phyloP scores from a whole-genome alignment of 2,113 vertebrate species.

The Prolemur simus region DNA sequence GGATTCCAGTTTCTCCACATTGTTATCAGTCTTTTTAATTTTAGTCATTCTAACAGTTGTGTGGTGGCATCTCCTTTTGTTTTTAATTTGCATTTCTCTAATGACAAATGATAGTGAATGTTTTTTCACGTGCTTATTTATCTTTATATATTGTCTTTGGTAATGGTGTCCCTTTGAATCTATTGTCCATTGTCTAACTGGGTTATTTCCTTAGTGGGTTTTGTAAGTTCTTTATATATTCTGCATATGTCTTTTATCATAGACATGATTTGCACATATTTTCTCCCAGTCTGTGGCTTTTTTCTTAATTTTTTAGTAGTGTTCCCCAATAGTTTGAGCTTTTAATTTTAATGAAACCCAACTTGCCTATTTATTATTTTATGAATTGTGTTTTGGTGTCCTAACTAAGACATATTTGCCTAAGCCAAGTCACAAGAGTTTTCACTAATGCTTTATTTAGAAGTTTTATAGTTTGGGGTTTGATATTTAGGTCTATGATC shows the following conservation, averaged over 20 bases:
- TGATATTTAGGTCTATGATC: neutral
- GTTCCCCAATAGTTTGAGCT: neutral
- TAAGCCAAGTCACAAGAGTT: neutral
- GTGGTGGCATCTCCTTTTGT: neutral
- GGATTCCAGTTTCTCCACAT: neutral
- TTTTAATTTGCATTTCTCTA: neutral
- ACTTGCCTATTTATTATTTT: conserved; percentile 10
- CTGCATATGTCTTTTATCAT: neutral
- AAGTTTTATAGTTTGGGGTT: neutral
- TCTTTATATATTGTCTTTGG: neutral
- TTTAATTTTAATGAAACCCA: conserved; percentile 26
- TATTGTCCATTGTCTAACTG: neutral
- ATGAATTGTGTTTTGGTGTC: neutral
- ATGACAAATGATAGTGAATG: neutral
- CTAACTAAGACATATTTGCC: neutral
- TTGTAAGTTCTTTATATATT: neutral
- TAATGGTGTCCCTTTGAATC: neutral
- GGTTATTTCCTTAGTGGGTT: neutral
- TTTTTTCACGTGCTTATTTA: neutral
- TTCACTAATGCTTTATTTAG: neutral
- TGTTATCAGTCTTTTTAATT: neutral
- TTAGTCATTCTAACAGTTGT: neutral
- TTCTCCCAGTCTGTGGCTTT: neutral
- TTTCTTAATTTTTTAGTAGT: neutral
- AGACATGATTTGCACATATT: neutral